Base-by-base conservation (phyloP, 1,140 invertebrate species). In the Ceratoteleas bidentatus region DNA sequence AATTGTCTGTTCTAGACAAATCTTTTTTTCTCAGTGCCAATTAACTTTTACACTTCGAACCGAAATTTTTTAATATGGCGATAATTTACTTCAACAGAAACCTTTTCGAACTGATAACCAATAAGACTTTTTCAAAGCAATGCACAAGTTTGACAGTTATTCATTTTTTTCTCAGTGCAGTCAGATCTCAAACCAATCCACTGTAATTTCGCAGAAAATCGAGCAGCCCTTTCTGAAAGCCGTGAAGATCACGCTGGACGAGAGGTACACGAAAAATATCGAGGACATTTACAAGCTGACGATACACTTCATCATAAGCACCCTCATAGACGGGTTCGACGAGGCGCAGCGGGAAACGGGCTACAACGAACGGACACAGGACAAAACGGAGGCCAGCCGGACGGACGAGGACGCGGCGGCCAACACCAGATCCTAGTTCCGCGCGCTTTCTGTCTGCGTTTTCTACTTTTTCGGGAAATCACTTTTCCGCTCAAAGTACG, bases 251-350 rank as follows among this genome's bases (percentile, higher is more conserved):
- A 97, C 96, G 0, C 91, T 98, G 14, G 96, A 96, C 0, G 96
- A 98, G 84, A 93, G 97, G 33, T 98, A 96, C 91, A 97, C 96
- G 9, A 96, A 97, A 56, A 98, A 98, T 91, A 96, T 98, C 73
- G 96, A 97, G 87, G 95, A 93, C 77, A 97, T 98, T 82, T 98
- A 98, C 92, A 96, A 96, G 92, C 94, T 97, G 79, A 97, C 96
- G 64, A 98, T 98, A 85, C 96, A 97, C 87, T 97, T 98, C 86
- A 96, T 98, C 79, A 94, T 98, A 86, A 94, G 97, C 87, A 97
- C 96, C 0, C 91, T 98, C 56, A 93, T 97, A 43, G 94, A 95
- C 75, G 96, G 96, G 34, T 98, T 94, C 90, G 94, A 96, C 81
- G 94, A 94, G 69, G 91, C 89, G 11, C 65, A 49, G 81, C 52